These are phyloP conservation scores for Pagetopsis macropterus DNA, from an alignment of 2,797 vertebrate species.

Conservation along the genomic window DNA sequence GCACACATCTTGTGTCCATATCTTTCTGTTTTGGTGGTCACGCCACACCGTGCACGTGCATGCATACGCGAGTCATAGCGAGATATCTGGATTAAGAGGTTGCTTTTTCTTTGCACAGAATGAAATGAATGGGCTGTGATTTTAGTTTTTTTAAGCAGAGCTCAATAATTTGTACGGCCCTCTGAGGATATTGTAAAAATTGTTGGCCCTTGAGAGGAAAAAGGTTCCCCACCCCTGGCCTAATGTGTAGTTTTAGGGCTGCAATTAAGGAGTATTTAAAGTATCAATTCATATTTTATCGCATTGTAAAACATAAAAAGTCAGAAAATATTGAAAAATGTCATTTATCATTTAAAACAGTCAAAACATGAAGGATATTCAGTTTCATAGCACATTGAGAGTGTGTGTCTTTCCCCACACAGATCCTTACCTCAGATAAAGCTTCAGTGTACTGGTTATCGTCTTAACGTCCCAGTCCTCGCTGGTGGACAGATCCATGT, in stretches of 20 bases:
- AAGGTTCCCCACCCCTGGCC: too few relatives aligned
- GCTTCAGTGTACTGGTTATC: constrained; percentile 95
- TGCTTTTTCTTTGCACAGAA: too few relatives aligned
- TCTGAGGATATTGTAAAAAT: too few relatives aligned
- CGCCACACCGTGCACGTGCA: too few relatives aligned
- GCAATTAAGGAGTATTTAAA: not conserved
- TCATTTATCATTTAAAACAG: not conserved
- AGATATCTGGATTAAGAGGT: too few relatives aligned
- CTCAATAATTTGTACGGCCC: too few relatives aligned
- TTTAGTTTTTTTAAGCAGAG: too few relatives aligned
- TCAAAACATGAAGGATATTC: not conserved
- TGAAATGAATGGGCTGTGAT: too few relatives aligned
- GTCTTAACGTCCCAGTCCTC: constrained; percentile 97
- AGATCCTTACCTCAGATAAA: constrained; percentile 89
- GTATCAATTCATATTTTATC: not conserved
- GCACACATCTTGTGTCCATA: too few relatives aligned
- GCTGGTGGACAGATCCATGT: constrained; percentile 89
- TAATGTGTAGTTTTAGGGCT: not conserved
- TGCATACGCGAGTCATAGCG: too few relatives aligned
- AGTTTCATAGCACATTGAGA: not conserved
- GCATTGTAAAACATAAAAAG: not conserved
- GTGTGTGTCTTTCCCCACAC: not conserved
- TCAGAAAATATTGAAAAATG: not conserved
- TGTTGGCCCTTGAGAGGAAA: too few relatives aligned
- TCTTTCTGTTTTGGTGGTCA: too few relatives aligned